Conservation (phyloP, 2,797 vertebrate genomes). For the Argentina silus region DNA sequence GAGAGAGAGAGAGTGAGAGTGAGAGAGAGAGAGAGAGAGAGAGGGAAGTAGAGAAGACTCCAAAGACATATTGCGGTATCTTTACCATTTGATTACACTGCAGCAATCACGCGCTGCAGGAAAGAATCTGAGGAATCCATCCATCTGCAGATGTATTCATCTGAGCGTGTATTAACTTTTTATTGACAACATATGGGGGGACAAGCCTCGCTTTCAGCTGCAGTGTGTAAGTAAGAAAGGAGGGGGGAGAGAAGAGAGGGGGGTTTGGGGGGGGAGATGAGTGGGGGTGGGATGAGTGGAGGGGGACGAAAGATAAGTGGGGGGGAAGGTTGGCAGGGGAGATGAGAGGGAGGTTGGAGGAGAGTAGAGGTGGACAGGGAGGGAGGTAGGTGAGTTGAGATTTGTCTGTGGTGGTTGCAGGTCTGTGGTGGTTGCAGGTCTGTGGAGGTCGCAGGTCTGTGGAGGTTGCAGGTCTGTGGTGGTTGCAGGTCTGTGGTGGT, state of each 20-base stretch:
- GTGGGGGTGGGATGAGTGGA: neutral
- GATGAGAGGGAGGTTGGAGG: too few species aligned
- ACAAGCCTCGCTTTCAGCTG: constrained; percentile 22
- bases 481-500: too few species aligned
- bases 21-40: constrained; percentile 5
- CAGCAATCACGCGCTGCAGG: constrained; percentile 48
- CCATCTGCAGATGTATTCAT: constrained; percentile 54
- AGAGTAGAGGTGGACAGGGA: too few species aligned
- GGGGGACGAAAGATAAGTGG: neutral
- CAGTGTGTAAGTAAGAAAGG: neutral
- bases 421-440: too few species aligned
- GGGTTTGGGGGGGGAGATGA: neutral
- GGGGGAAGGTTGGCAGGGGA: neutral
- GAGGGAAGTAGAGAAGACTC: constrained; percentile 11
- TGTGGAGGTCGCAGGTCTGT: too few species aligned
- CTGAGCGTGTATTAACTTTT: constrained; percentile 46
- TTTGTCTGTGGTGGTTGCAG: too few species aligned
- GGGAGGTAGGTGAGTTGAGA: constrained; percentile 17
- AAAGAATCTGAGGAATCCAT: constrained; percentile 53
- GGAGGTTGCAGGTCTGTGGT: too few species aligned
- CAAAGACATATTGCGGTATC: constrained; percentile 48
- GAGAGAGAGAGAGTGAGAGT: too few species aligned
- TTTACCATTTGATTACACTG: constrained; percentile 61
- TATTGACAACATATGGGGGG: constrained; percentile 69
- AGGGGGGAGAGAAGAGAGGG: neutral